Conservation (phyloP, 2,888 invertebrate species). For the Lycophotia porphyrea region DNA sequence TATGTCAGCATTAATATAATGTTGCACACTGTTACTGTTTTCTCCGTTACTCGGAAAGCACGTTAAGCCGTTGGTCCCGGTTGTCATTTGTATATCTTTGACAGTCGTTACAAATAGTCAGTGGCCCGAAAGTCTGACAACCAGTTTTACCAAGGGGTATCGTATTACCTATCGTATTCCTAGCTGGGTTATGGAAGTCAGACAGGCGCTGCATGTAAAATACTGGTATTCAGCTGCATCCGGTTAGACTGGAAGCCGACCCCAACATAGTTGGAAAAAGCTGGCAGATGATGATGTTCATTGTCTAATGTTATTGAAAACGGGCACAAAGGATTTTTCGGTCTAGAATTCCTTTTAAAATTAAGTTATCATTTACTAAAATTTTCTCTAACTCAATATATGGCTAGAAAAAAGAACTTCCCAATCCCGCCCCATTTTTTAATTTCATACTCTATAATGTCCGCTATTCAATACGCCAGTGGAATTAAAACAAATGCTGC, state of each 20-base stretch:
- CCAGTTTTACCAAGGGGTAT: neutral
- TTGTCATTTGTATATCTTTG: too few species aligned
- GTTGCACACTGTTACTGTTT: neutral
- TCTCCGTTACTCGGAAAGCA: too few species aligned
- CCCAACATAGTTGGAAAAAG: too few species aligned
- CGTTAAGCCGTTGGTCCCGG: too few species aligned
- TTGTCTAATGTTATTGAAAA: neutral
- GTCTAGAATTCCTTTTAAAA: too few species aligned
- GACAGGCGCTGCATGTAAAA: neutral
- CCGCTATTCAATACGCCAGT: neutral
- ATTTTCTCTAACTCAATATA: neutral
- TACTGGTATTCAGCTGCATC: too few species aligned
- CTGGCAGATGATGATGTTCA: too few species aligned
- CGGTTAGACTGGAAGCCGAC: too few species aligned
- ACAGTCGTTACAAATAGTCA: too few species aligned
- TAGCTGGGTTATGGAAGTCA: neutral
- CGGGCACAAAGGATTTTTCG: too few species aligned
- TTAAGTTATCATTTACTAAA: neutral
- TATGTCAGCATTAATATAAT: neutral
- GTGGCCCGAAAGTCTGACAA: too few species aligned
- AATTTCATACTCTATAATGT: constrained; percentile 3
- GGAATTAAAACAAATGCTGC: constrained; percentile 33
- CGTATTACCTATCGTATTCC: neutral
- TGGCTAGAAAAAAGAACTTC: neutral
- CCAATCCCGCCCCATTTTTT: neutral